Evolutionary conservation across 1,140 invertebrate species (phyloP).

Genomic region (Telenomus remus): DNA sequence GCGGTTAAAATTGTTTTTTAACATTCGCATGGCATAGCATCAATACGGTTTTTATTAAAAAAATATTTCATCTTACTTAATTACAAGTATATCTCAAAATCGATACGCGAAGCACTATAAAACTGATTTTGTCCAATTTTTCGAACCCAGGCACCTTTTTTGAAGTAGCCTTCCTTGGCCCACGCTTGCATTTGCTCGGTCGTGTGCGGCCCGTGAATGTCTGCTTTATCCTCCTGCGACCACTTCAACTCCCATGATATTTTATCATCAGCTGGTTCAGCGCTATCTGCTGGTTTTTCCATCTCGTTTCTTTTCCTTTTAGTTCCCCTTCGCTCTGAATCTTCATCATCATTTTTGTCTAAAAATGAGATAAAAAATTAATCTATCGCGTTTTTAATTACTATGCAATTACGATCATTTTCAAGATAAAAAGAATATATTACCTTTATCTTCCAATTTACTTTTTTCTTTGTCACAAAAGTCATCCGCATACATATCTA

Average conservation of each 20-base stretch:
- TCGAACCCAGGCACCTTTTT: constrained; percentile 88
- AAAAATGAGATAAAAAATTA: not conserved
- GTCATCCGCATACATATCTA: constrained; percentile 97
- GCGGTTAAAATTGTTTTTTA: too few species aligned
- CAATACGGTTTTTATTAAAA: not conserved
- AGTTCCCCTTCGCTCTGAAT: constrained; percentile 20
- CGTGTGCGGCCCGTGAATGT: constrained; percentile 89
- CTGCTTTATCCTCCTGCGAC: constrained; percentile 84
- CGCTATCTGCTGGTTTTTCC: constrained; percentile 60
- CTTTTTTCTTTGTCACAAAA: constrained; percentile 87
- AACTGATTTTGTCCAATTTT: constrained; percentile 87
- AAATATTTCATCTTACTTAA: constrained; percentile 4
- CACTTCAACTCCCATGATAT: constrained; percentile 95
- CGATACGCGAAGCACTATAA: constrained; percentile 91
- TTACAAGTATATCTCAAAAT: constrained; percentile 91
- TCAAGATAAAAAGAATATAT: too few species aligned
- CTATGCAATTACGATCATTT: not conserved
- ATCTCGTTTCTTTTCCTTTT: constrained; percentile 8
- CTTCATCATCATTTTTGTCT: constrained; percentile 24
- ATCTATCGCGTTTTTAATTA: not conserved
- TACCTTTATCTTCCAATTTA: constrained; percentile 70
- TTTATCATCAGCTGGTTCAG: constrained; percentile 67
- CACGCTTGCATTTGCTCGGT: constrained; percentile 92
- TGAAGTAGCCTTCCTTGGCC: constrained; percentile 90
- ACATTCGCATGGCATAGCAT: too few species aligned